These are phyloP conservation scores for Alviniconcha marisindica DNA, from an alignment of 1,140 invertebrate species.

Conservation along the genomic window DNA sequence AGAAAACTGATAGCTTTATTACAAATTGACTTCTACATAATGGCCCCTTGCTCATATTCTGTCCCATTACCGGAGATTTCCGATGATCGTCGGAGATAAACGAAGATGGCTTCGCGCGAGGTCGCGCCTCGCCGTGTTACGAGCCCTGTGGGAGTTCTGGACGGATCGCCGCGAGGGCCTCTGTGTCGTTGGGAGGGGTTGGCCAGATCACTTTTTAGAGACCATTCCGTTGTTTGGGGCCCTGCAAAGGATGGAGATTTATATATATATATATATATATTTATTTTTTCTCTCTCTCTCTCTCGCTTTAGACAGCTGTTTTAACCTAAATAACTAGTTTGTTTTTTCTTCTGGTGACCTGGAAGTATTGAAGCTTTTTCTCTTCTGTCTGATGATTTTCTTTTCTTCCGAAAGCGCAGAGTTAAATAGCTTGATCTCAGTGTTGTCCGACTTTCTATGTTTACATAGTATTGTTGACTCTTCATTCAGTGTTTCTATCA, in stretches of 20 bases:
- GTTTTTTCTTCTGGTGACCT: too few relatives aligned
- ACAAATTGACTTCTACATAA: conserved; percentile 41
- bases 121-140: conserved; percentile 27
- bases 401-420: too few relatives aligned
- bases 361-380: too few relatives aligned
- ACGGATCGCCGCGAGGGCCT: background rate
- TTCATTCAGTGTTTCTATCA: too few relatives aligned
- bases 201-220: conserved; percentile 18
- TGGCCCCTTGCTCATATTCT: conserved; percentile 24
- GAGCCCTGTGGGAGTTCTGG: conserved; percentile 14
- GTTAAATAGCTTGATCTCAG: too few relatives aligned
- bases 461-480: too few relatives aligned
- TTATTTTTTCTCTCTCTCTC: too few relatives aligned
- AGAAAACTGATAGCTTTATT: conserved; percentile 39
- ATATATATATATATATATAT: too few relatives aligned
- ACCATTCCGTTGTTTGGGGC: background rate
- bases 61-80: conserved; percentile 40
- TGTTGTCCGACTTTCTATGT: too few relatives aligned
- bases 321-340: too few relatives aligned
- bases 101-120: conserved; percentile 36
- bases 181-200: background rate
- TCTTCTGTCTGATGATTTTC: too few relatives aligned
- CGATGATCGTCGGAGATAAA: conserved; percentile 42
- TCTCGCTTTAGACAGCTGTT: too few relatives aligned
- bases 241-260: conserved; percentile 28